Evolutionary conservation across 2,888 invertebrate species (phyloP), one percentile per base, ranked within the genome.

Genomic region (Drosophila percnosoma): DNA sequence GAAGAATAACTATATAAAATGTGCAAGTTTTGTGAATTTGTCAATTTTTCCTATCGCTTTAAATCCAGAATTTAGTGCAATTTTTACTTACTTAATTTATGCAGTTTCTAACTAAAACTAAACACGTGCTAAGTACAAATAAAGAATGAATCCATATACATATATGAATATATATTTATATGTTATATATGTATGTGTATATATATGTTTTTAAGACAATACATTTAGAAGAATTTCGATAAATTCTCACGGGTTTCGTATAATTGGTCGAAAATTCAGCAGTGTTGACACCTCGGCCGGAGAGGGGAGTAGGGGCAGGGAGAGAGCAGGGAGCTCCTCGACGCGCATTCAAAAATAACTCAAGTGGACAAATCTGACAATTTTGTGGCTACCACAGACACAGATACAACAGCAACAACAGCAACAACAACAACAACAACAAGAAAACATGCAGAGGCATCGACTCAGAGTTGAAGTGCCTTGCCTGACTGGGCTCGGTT

Each of bases 281-380:
- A 64, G 71, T 76, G 72, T 72, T 83, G 87, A 86, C 88, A 85
- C 83, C 83, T 78, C 68, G 74, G 53, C 57, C 29, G 36, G 54
- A 31, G 69, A 71, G 34, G 24, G 53, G 42, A 18, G 13, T 18
- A 10, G 48, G 18, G 27, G 45, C 38, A 31, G 33, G 13, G 18
- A 21, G n/a, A 2, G 15, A 38, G 21, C 33, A 40, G 21, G 61
- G 42, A 5, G 42, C 36, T 21, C 63, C 68, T 82, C 75, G 71
- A 78, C 72, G 81, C 70, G 75, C 78, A 85, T 78, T 85, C 83
- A 72, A 90, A 87, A 87, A 87, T 82, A 90, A 89, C 90, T 89
- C 84, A 90, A 87, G 89, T 90, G 89, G 90, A 90, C 89, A 88
- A 89, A 89, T 88, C 89, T 90, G 87, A 88, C 87, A 88, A 88